Percentiles rank a stretch among this genome's conserved stretches.
Conservation (phyloP, 2,888 invertebrate genomes). For the Hyposoter didymator region DNA sequence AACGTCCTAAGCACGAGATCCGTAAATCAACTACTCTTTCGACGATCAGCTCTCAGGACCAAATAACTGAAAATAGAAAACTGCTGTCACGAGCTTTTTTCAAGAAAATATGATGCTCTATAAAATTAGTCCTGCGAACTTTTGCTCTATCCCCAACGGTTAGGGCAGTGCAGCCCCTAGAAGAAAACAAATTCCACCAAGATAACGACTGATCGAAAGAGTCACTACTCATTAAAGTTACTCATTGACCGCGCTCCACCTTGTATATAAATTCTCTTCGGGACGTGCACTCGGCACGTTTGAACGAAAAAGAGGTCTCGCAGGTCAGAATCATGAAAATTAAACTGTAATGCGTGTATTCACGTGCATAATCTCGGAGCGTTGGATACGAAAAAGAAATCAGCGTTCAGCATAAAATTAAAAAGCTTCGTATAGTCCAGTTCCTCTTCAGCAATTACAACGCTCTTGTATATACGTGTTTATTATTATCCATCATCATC, state of each 20-base stretch:
- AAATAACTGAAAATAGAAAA: neutral
- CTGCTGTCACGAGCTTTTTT: neutral
- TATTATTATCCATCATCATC: conserved; percentile 43
- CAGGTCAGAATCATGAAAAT: conserved; percentile 31
- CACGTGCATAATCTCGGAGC: neutral
- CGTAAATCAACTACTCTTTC: neutral
- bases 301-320: conserved; percentile 1
- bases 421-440: conserved; percentile 19
- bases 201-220: neutral
- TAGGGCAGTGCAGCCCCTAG: neutral
- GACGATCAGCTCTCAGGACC: neutral
- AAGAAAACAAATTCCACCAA: neutral
- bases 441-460: conserved; percentile 45
- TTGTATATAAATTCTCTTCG: neutral
- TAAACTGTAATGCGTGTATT: conserved; percentile 13
- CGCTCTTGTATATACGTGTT: conserved; percentile 35
- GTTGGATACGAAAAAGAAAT: neutral
- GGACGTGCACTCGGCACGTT: neutral
- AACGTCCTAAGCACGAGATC: neutral
- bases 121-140: neutral
- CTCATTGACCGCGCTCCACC: neutral
- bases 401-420: conserved; percentile 5
- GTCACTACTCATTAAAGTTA: neutral
- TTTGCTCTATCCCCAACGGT: neutral
- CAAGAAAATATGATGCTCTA: neutral